Base-by-base conservation (phyloP, 2,888 invertebrate genomes). In the Steinernema hermaphroditum region DNA sequence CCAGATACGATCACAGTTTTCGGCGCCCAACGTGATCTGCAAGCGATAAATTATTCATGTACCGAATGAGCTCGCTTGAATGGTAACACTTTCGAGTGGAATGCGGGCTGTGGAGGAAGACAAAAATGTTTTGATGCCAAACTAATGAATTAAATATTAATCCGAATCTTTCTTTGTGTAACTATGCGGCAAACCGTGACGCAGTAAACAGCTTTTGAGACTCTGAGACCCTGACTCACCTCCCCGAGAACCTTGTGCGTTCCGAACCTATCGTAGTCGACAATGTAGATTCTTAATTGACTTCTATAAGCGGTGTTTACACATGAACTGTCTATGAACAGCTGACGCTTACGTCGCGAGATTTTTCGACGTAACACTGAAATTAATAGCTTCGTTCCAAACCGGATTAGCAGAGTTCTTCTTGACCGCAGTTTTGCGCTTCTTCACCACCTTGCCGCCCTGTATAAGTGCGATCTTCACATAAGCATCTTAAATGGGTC, bases 321-420 rank as follows among this genome's bases (percentile, higher is more conserved):
- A 22, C 19, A 12, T 22, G 50, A 19, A 22, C 50, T 2, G 19
- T 22, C 22, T 12, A 46, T 19, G 12, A 19, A 50, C 12, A 19
- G 19, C 6, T 32, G 1, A 1, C 29, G 2, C 32, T 27, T 34
- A 62, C 62, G 27, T 69, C 6, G 72, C 12, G 22, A 74, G 71
- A 50, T n/a, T 62, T n/a, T 32, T 62, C 62, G 62, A 24, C 43
- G 85, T 82, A 22, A 89, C 83, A 80, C 89, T 88, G 80, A 90
- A 90, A 27, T 88, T 89, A 54, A 90, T 81, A 8, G 89, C 89
- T 78, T 90, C 90, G 80, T 90, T 90, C 87, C 90, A 90, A 0
- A 89, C 88, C 0, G 90, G 90, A 76, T 85, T 87, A 1, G 88
- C 87, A 0, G 88, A 88, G 78, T 89, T 89, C 49, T 89, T 88